A percentile compares a stretch with the other conserved stretches of the same genome.
Conservation (phyloP, 2,797 vertebrate species). For the Agapornis canus region DNA sequence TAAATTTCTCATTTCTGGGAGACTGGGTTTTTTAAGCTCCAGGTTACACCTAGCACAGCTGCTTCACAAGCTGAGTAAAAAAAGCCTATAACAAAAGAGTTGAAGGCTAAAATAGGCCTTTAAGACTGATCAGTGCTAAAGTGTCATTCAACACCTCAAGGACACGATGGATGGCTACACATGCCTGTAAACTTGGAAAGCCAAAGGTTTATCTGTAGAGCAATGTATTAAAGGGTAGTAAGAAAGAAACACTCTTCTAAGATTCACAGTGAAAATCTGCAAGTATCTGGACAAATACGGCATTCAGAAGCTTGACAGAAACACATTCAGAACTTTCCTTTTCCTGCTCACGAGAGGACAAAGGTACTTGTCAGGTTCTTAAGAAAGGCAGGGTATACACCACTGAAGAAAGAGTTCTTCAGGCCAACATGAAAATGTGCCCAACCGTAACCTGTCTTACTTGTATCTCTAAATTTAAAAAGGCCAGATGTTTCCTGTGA, state of each 20-base stretch:
- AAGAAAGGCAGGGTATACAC: not conserved
- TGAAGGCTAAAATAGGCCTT: not conserved
- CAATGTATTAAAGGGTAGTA: not conserved
- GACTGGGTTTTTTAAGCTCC: not conserved
- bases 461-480: not conserved
- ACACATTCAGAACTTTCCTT: not conserved
- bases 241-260: not conserved
- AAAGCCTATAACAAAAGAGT: not conserved
- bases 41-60: not conserved
- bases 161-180: not conserved
- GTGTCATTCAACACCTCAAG: not conserved
- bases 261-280: not conserved
- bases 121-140: not conserved
- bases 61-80: not conserved
- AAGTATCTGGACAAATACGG: not conserved
- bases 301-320: not conserved
- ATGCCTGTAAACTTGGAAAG: not conserved
- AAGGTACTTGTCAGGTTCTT: not conserved
- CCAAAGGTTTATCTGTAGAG: not conserved
- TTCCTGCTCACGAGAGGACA: not conserved
- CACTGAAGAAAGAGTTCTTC: not conserved
- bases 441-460: not conserved
- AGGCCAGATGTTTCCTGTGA: not conserved
- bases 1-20: not conserved
- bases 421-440: not conserved